Conservation (phyloP, 2,113 vertebrate species). For the Xyrauchen texanus region DNA sequence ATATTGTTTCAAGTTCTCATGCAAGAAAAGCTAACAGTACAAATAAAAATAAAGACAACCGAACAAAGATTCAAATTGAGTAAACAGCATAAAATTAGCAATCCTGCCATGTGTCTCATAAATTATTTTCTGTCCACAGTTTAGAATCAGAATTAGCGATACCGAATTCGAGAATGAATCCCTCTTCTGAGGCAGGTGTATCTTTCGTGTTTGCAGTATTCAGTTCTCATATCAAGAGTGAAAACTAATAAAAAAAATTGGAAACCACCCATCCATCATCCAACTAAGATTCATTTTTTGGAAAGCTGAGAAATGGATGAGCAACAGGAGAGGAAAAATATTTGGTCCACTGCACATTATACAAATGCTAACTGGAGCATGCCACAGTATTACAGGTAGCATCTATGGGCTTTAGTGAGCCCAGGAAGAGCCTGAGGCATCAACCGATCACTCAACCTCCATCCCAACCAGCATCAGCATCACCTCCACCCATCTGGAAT, state of each 20-base stretch:
- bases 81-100: too few relatives aligned
- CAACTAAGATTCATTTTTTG: neutral
- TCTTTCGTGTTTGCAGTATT: neutral
- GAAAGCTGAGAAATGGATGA: neutral
- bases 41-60: too few relatives aligned
- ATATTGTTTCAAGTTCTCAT: too few relatives aligned
- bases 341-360: neutral
- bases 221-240: neutral
- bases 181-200: neutral
- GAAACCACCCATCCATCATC: neutral
- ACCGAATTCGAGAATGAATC: too few relatives aligned
- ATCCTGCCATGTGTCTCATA: too few relatives aligned
- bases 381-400: constrained; percentile 67
- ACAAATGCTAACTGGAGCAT: constrained; percentile 62
- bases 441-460: constrained; percentile 56
- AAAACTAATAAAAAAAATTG: neutral
- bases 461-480: neutral
- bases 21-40: too few relatives aligned
- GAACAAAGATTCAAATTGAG: too few relatives aligned
- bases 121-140: too few relatives aligned
- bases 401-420: constrained; percentile 71
- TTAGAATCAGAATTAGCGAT: too few relatives aligned
- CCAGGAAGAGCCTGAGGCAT: constrained; percentile 61
- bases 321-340: too few relatives aligned
- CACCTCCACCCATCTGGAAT: neutral